Conservation (phyloP, 2,797 vertebrate genomes). For the Benthosema pterotum region DNA sequence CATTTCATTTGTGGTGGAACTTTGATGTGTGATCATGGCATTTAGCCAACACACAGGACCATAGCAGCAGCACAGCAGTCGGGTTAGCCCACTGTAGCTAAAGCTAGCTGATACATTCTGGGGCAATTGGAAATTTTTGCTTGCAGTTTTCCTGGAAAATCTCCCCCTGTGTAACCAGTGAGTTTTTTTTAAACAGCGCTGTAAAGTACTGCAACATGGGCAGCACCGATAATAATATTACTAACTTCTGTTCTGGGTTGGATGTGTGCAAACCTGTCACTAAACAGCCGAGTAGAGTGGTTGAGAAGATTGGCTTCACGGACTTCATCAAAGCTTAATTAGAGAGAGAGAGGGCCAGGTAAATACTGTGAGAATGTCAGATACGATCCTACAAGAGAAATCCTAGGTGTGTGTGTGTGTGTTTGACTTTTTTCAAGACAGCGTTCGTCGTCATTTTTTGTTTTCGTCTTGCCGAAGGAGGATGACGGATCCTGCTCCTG, state of each 20-base stretch:
- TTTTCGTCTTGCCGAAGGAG: conserved; percentile 20
- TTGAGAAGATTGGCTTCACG: conserved; percentile 19
- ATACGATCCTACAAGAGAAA: conserved; percentile 41
- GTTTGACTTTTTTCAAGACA: conserved; percentile 21
- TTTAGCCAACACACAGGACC: conserved; percentile 36
- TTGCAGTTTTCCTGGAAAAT: conserved; percentile 26
- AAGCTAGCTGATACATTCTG: conserved; percentile 61
- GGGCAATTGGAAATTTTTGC: conserved; percentile 22
- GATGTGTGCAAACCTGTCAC: conserved; percentile 14
- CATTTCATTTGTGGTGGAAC: conserved; percentile 29
- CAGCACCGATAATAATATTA: conserved; percentile 12
- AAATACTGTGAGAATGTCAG: conserved; percentile 36
- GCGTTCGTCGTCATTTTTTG: conserved; percentile 25
- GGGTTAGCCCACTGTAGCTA: conserved; percentile 36
- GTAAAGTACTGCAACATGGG: conserved; percentile 35
- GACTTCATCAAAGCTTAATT: conserved; percentile 10
- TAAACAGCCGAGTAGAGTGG: neutral
- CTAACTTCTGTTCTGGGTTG: conserved; percentile 32
- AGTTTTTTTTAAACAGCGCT: conserved; percentile 8
- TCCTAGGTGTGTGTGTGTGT: conserved; percentile 19
- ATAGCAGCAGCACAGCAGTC: conserved; percentile 40
- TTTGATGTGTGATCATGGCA: conserved; percentile 26
- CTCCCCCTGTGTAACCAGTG: neutral
- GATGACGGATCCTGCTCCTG: conserved; percentile 78
- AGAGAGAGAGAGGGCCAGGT: too few relatives aligned